A percentile compares a stretch with the other conserved stretches of the same genome.
These are phyloP conservation scores for Olivierus martensii DNA, from an alignment of 1,140 invertebrate species.

Conservation along the genomic window DNA sequence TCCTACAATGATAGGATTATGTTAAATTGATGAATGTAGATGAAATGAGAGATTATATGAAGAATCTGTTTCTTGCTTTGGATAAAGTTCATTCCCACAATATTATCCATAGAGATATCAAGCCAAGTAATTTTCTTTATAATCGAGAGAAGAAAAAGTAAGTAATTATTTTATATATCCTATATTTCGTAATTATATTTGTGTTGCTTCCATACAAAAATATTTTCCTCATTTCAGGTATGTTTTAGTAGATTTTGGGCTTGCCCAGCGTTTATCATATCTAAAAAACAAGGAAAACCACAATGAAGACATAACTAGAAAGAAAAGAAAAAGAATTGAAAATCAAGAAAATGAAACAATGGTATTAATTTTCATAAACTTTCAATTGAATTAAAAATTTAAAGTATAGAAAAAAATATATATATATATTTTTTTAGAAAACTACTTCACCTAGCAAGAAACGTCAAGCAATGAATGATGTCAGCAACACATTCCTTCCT, in stretches of 20 bases:
- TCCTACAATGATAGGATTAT: slow-evolving; percentile 63
- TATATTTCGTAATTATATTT: too few relatives aligned
- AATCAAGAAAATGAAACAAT: too few relatives aligned
- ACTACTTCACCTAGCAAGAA: too few relatives aligned
- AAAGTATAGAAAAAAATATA: too few relatives aligned
- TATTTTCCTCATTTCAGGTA: slow-evolving; percentile 29
- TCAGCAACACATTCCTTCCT: too few relatives aligned
- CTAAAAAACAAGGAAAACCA: background rate
- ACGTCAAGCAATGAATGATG: too few relatives aligned
- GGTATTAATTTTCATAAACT: too few relatives aligned
- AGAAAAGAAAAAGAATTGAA: too few relatives aligned
- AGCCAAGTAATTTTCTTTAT: slow-evolving; percentile 84
- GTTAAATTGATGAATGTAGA: slow-evolving; percentile 34
- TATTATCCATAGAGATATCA: slow-evolving; percentile 84
- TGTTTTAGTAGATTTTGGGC: slow-evolving; percentile 73
- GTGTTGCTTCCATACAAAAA: too few relatives aligned
- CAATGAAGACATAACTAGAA: too few relatives aligned
- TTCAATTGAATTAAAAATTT: too few relatives aligned
- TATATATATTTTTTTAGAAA: too few relatives aligned
- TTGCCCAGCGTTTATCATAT: slow-evolving; percentile 36
- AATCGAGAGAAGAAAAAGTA: slow-evolving; percentile 53
- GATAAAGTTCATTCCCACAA: slow-evolving; percentile 64
- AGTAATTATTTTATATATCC: background rate
- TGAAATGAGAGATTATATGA: slow-evolving; percentile 68
- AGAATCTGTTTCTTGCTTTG: slow-evolving; percentile 61